Evolutionary conservation across 2,113 vertebrate species (phyloP).

Genomic region (Oostethus manadensis): DNA sequence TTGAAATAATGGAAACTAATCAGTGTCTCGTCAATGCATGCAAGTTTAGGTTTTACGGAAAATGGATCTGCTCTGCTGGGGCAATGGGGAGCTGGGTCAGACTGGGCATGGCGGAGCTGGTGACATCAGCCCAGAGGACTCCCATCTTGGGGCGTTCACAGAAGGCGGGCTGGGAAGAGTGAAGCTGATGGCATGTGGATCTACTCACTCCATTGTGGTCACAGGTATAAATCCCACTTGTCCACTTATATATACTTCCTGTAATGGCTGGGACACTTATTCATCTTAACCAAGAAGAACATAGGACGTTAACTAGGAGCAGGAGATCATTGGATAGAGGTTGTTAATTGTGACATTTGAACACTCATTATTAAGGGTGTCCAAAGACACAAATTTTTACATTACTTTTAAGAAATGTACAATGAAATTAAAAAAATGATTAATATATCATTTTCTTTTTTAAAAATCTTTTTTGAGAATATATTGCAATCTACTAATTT

Average conservation of each 20-base stretch:
- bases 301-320: no score
- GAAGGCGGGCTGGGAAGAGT: constrained; percentile 21
- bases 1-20: constrained; percentile 1
- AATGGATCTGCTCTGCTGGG: constrained; percentile 50
- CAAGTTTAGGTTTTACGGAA: constrained; percentile 10
- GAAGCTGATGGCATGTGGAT: constrained; percentile 51
- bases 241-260: no score
- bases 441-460: no score
- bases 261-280: no score
- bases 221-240: constrained; percentile 43
- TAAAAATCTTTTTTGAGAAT: no score
- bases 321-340: no score
- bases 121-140: constrained; percentile 22
- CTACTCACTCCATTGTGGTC: constrained; percentile 48
- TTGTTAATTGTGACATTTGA: no score
- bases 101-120: constrained; percentile 21
- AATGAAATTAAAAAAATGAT: no score
- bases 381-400: no score
- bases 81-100: constrained; percentile 42
- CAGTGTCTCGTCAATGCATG: background rate
- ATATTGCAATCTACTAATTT: no score
- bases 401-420: no score
- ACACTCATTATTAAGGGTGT: no score
- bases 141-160: constrained; percentile 32
- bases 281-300: background rate